Evolutionary conservation across 2,113 vertebrate species (phyloP).

Genomic region (Semnornis frantzii): DNA sequence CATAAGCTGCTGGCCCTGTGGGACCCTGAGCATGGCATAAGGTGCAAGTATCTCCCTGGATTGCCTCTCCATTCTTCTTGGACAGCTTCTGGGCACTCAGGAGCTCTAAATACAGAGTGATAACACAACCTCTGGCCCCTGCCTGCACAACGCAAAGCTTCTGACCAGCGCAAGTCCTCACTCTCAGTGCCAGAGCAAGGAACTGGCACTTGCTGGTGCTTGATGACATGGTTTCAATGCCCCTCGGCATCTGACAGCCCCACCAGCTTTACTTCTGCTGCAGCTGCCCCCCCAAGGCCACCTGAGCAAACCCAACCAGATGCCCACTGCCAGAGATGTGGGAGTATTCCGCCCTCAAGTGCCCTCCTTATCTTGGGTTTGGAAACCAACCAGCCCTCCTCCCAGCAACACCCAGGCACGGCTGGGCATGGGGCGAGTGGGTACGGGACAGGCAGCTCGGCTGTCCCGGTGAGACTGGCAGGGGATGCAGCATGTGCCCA

Average conservation of each 20-base stretch:
- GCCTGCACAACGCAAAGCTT: fast-evolving
- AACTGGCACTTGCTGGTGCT: not conserved
- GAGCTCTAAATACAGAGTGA: fast-evolving
- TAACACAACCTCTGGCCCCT: not conserved
- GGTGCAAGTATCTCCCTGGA: not conserved
- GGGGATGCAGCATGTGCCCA: fast-evolving
- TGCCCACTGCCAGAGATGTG: not conserved
- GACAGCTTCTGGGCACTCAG: not conserved
- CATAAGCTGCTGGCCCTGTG: fast-evolving
- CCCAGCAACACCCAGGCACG: not conserved
- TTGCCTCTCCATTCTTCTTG: not conserved
- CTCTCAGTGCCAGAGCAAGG: not conserved
- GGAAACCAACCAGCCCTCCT: not conserved
- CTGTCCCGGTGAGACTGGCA: not conserved
- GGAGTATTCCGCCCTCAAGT: not conserved
- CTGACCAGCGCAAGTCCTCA: not conserved
- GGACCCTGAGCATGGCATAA: not conserved
- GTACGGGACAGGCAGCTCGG: fast-evolving
- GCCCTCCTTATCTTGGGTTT: not conserved
- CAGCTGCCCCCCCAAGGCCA: not conserved
- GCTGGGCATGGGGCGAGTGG: not conserved
- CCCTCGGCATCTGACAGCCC: fast-evolving
- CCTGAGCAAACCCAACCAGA: not conserved
- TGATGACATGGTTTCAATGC: fast-evolving
- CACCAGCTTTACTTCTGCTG: fast-evolving